Evolutionary conservation across 2,888 invertebrate genomes (phyloP), one percentile per base, ranked within the genome.

Genomic region (Hypsopygia costalis): DNA sequence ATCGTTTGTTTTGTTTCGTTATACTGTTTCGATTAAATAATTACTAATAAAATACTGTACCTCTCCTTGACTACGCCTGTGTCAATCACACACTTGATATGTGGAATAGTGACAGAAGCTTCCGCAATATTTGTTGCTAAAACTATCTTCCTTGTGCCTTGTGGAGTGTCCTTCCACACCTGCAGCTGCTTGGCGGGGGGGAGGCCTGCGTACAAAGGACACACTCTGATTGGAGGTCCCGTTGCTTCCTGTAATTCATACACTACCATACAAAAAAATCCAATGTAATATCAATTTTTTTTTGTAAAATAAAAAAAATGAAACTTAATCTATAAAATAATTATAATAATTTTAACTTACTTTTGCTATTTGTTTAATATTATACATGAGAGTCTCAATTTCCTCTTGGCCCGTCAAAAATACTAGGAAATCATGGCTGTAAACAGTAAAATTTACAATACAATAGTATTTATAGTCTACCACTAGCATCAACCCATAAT

Each of bases 101-200:
- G 95, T 41, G 94, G 94, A 56, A 99, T 98, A 0, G 99, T 99
- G 20, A 99, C 92, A 1, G 98, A 99, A 0, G 99, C 97, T 87
- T 99, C 99, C 0, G 99, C 99, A 50, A 99, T 96, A 76, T 99
- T 99, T 21, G 99, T 99, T 4, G 98, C 94, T 35, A 99, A 90
- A 20, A 99, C 94, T 12, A 99, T 93, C 88, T 99, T 99, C 39
- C 99, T 90, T 10, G 92, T 92, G 43, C 94, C 94, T 2, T 91
- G 80, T 1, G 94, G 93, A 1, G 93, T 90, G 0, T 92, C 90
- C 44, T 92, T 90, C 89, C 98, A 98, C 11, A 96, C 97, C 67
- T 94, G 94, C 65, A 98, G 87, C 81, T 98, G 97, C 59, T 96
- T 96, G 11, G 92, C 89, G 29, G 95, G 93, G 0, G 98, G 94